Evolutionary conservation across 2,797 vertebrate genomes (phyloP), one percentile per base, ranked within the genome.

Genomic region (Pseudotriccus pelzelni): DNA sequence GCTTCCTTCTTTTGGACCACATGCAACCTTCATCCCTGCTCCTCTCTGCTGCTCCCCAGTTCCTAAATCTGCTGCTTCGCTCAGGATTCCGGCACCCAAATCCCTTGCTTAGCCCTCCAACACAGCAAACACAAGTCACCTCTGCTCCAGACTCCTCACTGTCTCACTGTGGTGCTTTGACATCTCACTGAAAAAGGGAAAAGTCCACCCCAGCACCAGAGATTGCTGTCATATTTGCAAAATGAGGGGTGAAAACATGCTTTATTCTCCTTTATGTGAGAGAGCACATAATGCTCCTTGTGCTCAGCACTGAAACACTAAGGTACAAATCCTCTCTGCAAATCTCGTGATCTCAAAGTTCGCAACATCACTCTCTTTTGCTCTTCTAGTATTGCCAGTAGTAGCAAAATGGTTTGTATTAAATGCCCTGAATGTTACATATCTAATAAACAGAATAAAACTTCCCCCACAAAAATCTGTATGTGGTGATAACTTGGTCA

Each of bases 111-210:
- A 80, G 37, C 41, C 30, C 24, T 56, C 23, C 1, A 3, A 14
- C 9, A 28, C 24, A 19, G 12, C 21, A 20, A 86, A 24, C 32
- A 34, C 7, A 10, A 14, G 34, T 9, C 52, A 41, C 24, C 37
- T 50, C 47, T 85, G 56, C 41, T 70, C 25, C 75, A 56, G 34
- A 49, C 25, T 91, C 44, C 68, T 56, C 0, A 0, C n/a, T 37
- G 7, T 80, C 32, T 59, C 76, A 37, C 23, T 6, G 7, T 1
- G 0, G 7, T 13, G 28, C 5, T 10, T 27, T 2, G 1, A 8
- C 50, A 53, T 14, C 37, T 52, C 80, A 28, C 25, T 15, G 41
- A 74, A 62, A 41, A 78, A 41, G 21, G 44, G 27, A 67, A 14
- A 47, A 64, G 34, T 20, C 56, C 19, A 32, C 12, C 14, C 25